Base-by-base conservation (phyloP, 2,888 invertebrate genomes). In the Parochlus steinenii region DNA sequence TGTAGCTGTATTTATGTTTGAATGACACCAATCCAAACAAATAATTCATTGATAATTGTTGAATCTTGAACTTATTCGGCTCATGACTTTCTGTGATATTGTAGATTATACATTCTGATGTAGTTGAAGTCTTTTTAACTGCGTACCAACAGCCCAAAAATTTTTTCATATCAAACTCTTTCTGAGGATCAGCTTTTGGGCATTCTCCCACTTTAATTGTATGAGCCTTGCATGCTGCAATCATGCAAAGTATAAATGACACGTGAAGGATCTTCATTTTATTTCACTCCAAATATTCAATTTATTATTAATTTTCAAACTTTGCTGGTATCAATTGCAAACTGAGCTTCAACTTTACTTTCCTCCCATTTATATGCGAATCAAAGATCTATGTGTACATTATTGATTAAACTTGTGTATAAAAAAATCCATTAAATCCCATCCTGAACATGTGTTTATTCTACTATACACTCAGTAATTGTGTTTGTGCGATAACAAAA, bases 101-200 rank as follows among this genome's bases (percentile, higher is more conserved):
- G 56, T 83, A 81, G 2, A 71, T 71, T 47, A 83, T 68, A 55
- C 83, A 85, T 46, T 71, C 67, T 37, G 81, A 81, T 0, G 75
- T 78, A 0, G 82, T 82, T 6, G 79, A 75, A 2, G 82, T 82
- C 58, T 83, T 83, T 56, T 82, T 77, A 24, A 83, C 69, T 10
- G 76, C 82, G 54, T 76, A 79, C 83, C 83, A 85, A 11, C 74
- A 55, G 1, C 83, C 83, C 39, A 82, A 56, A 56, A 83, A 66
- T 82, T 63, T 68, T 42, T 66, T 71, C 74, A 82, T 81, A 39
- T 76, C 67, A 51, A 85, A 83, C 36, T 69, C 69, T 1, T 64
- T 56, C 66, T 75, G 67, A 0, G 81, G 78, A 44, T 80, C 76
- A 3, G 81, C 76, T 6, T 65, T 51, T 1, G 82, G 81, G 48